phyloP scores from a whole-genome alignment of 2,113 vertebrate species.

The Agelaius phoeniceus region DNA sequence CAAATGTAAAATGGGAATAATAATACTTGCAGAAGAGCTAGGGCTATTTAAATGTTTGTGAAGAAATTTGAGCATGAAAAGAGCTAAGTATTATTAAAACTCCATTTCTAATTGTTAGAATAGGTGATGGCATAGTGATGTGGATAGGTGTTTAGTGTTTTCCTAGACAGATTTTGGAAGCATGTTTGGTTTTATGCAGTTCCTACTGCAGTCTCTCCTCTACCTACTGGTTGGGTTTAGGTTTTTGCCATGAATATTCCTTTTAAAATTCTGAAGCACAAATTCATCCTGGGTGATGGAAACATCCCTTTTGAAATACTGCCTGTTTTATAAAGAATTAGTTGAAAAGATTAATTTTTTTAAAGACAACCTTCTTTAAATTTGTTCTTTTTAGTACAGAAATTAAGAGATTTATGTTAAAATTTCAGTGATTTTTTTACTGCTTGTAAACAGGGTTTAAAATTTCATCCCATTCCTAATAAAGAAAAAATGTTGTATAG shows the following conservation, averaged over 20 bases:
- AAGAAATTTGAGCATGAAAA: slow-evolving; percentile 41
- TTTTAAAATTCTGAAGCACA: slow-evolving; percentile 49
- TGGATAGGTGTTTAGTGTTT: not conserved
- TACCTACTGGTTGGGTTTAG: slow-evolving; percentile 1
- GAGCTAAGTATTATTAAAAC: slow-evolving; percentile 31
- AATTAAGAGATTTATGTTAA: not conserved
- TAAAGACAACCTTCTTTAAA: not conserved
- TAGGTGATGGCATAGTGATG: not conserved
- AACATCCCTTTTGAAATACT: slow-evolving; percentile 31
- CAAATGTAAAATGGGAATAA: not conserved
- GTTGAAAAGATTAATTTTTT: slow-evolving; percentile 19
- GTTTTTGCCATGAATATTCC: not conserved
- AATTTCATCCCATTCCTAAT: not conserved
- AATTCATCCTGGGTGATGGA: slow-evolving; percentile 6
- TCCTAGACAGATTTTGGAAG: not conserved
- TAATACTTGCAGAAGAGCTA: not conserved
- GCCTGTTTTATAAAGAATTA: slow-evolving; percentile 48
- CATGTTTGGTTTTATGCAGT: not conserved
- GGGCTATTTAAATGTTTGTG: slow-evolving; percentile 15
- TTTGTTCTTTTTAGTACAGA: slow-evolving; percentile 11
- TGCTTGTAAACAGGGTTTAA: not conserved
- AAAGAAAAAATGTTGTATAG: not conserved
- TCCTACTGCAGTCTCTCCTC: not conserved
- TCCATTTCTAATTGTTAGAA: not conserved
- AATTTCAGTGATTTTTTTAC: slow-evolving; percentile 24